These are phyloP conservation scores for Pollicipes pollicipes DNA, from an alignment of 1,140 invertebrate genomes.

Conservation along the genomic window DNA sequence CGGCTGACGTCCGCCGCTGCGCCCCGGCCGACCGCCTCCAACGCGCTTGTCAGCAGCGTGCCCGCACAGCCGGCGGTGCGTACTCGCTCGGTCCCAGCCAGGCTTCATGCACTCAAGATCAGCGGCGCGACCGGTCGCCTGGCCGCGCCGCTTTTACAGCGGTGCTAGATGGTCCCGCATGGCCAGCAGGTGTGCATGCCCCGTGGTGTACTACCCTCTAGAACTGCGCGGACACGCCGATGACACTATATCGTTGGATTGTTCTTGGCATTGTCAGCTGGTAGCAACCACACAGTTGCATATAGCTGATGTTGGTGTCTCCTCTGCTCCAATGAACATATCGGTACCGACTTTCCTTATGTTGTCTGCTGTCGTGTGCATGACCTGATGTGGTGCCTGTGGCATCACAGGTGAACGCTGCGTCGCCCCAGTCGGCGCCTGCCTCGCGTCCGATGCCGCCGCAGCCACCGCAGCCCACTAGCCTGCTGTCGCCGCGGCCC, in stretches of 20 bases:
- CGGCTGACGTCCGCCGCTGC: background rate
- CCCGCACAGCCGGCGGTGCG: background rate
- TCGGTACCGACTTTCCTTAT: too few species aligned
- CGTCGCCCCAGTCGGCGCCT: background rate
- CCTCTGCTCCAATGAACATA: too few species aligned
- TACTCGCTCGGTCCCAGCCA: background rate
- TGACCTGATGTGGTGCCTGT: too few species aligned
- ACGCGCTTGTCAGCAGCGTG: background rate
- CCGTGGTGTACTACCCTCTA: background rate
- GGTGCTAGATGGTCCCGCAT: background rate
- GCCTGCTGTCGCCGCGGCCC: conserved; percentile 9
- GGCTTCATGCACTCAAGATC: background rate
- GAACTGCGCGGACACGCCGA: background rate
- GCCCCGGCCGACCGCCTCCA: background rate
- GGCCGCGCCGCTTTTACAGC: background rate
- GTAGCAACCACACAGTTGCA: too few species aligned
- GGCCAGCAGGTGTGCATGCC: background rate
- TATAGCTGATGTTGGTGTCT: too few species aligned
- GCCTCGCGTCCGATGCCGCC: background rate
- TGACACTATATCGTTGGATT: too few species aligned
- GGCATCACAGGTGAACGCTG: background rate
- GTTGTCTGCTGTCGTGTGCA: too few species aligned
- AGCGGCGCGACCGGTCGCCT: background rate
- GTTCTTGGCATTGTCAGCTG: too few species aligned
- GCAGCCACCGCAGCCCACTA: conserved; percentile 4